Evolutionary conservation across 2,797 vertebrate genomes (phyloP).

Genomic region (Mionectes olivaceus): DNA sequence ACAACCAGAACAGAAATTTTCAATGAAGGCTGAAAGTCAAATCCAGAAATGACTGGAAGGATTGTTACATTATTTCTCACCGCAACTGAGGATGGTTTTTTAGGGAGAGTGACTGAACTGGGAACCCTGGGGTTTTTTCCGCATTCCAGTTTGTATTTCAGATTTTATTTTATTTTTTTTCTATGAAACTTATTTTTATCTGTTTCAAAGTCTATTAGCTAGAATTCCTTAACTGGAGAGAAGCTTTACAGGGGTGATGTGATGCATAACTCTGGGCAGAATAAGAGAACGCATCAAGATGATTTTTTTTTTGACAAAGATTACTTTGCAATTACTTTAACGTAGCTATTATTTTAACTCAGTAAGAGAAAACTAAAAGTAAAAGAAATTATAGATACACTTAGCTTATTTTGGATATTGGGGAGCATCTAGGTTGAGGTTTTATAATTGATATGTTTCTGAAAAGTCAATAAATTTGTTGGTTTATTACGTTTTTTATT

Average conservation of each 20-base stretch:
- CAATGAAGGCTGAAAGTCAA: neutral
- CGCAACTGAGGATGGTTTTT: neutral
- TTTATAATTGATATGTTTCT: neutral
- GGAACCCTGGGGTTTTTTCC: fast-evolving
- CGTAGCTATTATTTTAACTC: neutral
- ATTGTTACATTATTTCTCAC: neutral
- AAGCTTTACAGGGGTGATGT: neutral
- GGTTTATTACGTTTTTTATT: neutral
- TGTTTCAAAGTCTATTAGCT: neutral
- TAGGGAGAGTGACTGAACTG: neutral
- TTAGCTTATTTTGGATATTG: neutral
- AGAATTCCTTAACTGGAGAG: neutral
- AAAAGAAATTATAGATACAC: neutral
- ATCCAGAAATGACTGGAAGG: neutral
- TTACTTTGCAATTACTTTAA: neutral
- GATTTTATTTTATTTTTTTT: neutral
- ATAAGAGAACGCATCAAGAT: neutral
- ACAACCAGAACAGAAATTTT: neutral
- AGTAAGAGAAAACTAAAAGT: neutral
- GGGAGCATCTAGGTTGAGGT: neutral
- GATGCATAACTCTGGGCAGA: neutral
- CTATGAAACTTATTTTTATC: neutral
- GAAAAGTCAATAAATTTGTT: neutral
- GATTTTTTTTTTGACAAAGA: neutral
- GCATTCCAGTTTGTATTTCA: neutral